Evolutionary conservation across 2,113 vertebrate species (phyloP).

Genomic region (Otus sunia): DNA sequence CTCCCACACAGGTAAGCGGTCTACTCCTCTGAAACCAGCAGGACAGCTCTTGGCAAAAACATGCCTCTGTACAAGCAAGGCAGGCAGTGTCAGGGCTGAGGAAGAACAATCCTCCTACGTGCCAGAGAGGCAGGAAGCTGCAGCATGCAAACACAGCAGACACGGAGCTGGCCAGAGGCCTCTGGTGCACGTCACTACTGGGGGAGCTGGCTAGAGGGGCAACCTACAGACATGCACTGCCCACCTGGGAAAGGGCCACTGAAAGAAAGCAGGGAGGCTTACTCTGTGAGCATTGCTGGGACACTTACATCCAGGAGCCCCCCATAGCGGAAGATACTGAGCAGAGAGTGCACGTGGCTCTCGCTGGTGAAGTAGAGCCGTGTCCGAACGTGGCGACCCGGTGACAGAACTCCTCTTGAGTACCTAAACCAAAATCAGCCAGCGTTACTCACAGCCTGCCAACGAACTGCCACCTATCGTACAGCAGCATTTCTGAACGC

Average conservation of each 20-base stretch:
- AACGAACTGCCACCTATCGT: neutral
- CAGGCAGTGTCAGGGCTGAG: neutral
- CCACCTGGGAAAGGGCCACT: neutral
- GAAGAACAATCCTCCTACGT: neutral
- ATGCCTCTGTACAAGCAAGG: neutral
- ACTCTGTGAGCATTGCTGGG: neutral
- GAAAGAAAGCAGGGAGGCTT: neutral
- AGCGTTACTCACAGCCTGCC: neutral
- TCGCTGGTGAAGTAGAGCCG: slow-evolving; percentile 98
- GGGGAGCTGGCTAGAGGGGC: neutral
- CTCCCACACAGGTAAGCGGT: neutral
- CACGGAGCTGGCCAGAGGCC: neutral
- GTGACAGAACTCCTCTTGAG: slow-evolving; percentile 94
- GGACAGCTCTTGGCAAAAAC: neutral
- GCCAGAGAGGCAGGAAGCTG: neutral
- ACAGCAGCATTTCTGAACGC: neutral
- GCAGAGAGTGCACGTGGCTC: slow-evolving; percentile 95
- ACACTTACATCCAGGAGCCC: slow-evolving; percentile 91
- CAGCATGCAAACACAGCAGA: slow-evolving; percentile 6
- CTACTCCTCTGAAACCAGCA: neutral
- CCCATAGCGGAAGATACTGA: slow-evolving; percentile 95
- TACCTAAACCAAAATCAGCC: slow-evolving; percentile 78
- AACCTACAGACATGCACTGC: neutral
- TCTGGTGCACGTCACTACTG: neutral
- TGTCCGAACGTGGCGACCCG: slow-evolving; percentile 92